Conservation (phyloP, 2,888 invertebrate genomes). For the Operophtera brumata region DNA sequence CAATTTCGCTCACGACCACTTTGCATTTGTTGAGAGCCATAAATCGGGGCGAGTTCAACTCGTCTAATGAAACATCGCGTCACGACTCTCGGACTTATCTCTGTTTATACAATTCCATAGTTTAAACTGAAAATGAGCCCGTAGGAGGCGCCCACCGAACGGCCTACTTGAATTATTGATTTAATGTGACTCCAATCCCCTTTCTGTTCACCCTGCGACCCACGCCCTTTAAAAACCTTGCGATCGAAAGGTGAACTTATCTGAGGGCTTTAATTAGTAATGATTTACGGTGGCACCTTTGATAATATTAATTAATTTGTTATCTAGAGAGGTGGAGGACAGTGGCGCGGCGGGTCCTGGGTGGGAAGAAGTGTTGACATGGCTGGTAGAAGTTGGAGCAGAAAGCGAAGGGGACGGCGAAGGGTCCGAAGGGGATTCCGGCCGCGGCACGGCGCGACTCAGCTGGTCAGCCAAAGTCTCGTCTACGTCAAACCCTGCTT, state of each 20-base stretch:
- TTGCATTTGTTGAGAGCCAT: conserved; percentile 54
- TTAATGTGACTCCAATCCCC: conserved; percentile 42
- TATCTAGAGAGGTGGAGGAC: conserved; percentile 61
- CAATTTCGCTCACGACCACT: conserved; percentile 57
- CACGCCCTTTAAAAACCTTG: conserved; percentile 44
- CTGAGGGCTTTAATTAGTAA: conserved; percentile 34
- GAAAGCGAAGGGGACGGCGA: conserved; percentile 82
- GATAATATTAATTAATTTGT: conserved; percentile 16
- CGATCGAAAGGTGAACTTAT: conserved; percentile 37
- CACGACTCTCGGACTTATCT: conserved; percentile 53
- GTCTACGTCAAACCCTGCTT: conserved; percentile 50
- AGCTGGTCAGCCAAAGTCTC: conserved; percentile 88
- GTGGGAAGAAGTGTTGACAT: conserved; percentile 92
- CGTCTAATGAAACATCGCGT: conserved; percentile 64
- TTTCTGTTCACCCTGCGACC: conserved; percentile 44
- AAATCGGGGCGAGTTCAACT: conserved; percentile 57
- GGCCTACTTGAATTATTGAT: conserved; percentile 45
- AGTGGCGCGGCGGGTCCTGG: conserved; percentile 69
- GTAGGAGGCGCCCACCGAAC: conserved; percentile 27
- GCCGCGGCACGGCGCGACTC: conserved; percentile 90
- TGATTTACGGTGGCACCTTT: conserved; percentile 26
- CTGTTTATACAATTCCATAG: conserved; percentile 47
- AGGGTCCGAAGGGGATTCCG: conserved; percentile 77
- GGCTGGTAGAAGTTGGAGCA: conserved; percentile 94
- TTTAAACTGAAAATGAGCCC: conserved; percentile 34